Evolutionary conservation across 2,888 invertebrate genomes (phyloP).

Genomic region (Stenotaenia linearis): DNA sequence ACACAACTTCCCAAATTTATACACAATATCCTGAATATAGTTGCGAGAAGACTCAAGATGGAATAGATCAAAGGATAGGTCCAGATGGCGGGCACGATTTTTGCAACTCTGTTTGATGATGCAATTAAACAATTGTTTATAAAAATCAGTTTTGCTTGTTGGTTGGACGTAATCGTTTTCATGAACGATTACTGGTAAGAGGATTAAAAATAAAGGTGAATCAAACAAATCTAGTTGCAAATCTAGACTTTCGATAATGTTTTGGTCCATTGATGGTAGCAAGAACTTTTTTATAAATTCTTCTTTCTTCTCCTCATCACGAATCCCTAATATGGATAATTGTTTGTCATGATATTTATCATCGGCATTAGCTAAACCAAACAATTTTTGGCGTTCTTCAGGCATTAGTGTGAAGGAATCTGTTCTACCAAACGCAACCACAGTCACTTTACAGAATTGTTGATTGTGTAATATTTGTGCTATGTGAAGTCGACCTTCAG

Average conservation of each 20-base stretch:
- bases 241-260: background rate
- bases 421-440: background rate
- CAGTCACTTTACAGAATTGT: background rate
- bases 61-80: background rate
- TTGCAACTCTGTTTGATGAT: background rate
- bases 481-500: background rate
- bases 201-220: background rate
- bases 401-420: background rate
- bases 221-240: background rate
- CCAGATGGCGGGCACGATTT: background rate
- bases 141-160: background rate
- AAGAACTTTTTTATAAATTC: background rate
- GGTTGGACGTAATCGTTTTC: background rate
- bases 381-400: background rate
- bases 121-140: background rate
- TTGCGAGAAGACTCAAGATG: background rate
- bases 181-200: background rate
- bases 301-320: background rate
- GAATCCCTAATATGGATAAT: background rate
- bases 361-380: background rate
- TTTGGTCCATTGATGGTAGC: background rate
- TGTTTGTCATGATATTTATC: background rate
- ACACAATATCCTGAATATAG: background rate
- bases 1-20: background rate
- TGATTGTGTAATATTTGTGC: background rate